A percentile compares a stretch with the other conserved stretches of the same genome.
Evolutionary conservation across 2,797 vertebrate species (phyloP).

Genomic region (Eurystomus glaucurus): DNA sequence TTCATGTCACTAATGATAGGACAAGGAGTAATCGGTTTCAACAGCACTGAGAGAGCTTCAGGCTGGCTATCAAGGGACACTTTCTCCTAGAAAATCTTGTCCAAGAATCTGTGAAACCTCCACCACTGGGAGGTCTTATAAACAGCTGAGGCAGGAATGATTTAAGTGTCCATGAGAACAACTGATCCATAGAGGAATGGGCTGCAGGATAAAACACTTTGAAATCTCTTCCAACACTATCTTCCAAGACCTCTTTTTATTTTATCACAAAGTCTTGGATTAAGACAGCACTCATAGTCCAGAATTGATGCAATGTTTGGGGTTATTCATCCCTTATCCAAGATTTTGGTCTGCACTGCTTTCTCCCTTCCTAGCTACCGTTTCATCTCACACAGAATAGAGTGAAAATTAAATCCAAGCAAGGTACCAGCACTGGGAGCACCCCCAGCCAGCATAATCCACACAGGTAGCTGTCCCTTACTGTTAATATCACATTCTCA

Average conservation of each 20-base stretch:
- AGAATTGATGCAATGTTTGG: background rate
- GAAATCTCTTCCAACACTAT: background rate
- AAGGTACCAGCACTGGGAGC: background rate
- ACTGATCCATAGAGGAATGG: background rate
- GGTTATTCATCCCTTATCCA: background rate
- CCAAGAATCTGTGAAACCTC: background rate
- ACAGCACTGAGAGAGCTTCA: background rate
- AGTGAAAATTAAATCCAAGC: background rate
- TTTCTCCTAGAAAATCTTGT: background rate
- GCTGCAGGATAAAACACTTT: background rate
- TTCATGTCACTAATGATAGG: background rate
- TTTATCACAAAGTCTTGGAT: background rate
- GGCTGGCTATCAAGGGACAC: background rate
- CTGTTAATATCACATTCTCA: background rate
- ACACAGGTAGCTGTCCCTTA: background rate
- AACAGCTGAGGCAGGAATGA: background rate
- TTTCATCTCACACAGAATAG: accelerated
- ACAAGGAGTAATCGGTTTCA: background rate
- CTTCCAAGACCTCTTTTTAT: background rate
- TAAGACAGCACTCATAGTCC: background rate
- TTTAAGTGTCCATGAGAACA: background rate
- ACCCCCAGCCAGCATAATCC: background rate
- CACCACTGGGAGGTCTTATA: background rate
- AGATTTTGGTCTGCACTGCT: background rate
- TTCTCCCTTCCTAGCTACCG: background rate